Evolutionary conservation across 2,888 invertebrate species (phyloP).

Genomic region (Campopleginae sp.): DNA sequence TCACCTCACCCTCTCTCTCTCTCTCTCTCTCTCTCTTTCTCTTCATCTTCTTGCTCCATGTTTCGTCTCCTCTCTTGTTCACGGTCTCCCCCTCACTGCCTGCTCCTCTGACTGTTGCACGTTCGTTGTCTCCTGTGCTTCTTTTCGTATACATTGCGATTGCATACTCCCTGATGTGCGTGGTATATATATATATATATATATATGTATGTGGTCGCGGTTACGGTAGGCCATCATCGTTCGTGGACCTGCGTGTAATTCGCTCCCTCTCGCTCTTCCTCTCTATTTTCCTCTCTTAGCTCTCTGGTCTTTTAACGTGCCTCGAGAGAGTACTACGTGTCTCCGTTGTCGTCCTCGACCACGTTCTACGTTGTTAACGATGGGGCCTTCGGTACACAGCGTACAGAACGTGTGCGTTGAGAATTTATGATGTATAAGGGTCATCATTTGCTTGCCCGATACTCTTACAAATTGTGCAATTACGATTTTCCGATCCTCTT

Average conservation of each 20-base stretch:
- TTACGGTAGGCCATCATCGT: slow-evolving; percentile 56
- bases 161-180: slow-evolving; percentile 15
- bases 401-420: background rate
- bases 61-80: slow-evolving; percentile 26
- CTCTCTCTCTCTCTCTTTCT: slow-evolving; percentile 22
- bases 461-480: slow-evolving; percentile 8
- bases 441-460: slow-evolving; percentile 17
- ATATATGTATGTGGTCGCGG: slow-evolving; percentile 45
- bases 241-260: slow-evolving; percentile 33
- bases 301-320: slow-evolving; percentile 37
- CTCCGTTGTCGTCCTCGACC: slow-evolving; percentile 28
- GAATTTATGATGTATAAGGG: slow-evolving; percentile 16
- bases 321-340: slow-evolving; percentile 40
- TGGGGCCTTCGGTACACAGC: background rate
- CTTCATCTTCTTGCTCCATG: slow-evolving; percentile 1
- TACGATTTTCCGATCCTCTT: slow-evolving; percentile 4
- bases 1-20: slow-evolving; percentile 65
- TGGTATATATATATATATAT: slow-evolving; percentile 15
- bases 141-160: slow-evolving; percentile 42
- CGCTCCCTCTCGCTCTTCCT: slow-evolving; percentile 33
- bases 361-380: slow-evolving; percentile 32
- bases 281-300: slow-evolving; percentile 10
- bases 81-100: background rate
- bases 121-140: slow-evolving; percentile 35
- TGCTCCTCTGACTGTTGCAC: slow-evolving; percentile 40